These are phyloP conservation scores for Borostomias antarcticus DNA, from an alignment of 2,797 vertebrate genomes.

Conservation along the genomic window DNA sequence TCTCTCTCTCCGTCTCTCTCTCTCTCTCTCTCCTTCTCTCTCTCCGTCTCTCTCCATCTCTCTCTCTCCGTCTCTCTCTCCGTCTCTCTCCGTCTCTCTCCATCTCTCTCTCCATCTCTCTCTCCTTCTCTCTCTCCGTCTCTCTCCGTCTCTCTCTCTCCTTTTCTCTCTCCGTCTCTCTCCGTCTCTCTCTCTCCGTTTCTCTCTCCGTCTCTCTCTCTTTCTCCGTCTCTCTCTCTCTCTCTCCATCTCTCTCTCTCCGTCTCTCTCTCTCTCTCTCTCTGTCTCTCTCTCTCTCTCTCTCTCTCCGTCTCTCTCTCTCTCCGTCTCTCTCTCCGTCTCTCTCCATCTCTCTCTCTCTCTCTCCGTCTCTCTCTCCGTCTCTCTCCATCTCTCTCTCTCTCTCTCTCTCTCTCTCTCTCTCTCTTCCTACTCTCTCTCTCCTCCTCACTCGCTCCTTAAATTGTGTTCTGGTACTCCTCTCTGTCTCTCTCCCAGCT, in stretches of 20 bases:
- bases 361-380: background rate
- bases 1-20: too few species aligned
- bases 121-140: too few species aligned
- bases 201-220: slow-evolving; percentile 14
- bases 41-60: too few species aligned
- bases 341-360: background rate
- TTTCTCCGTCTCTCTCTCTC: background rate
- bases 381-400: background rate
- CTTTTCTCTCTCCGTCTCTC: too few species aligned
- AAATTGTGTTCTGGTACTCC: background rate
- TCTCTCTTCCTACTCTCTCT: background rate
- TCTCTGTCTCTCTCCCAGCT: background rate
- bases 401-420: background rate
- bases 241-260: slow-evolving; percentile 1
- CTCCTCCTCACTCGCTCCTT: background rate
- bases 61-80: too few species aligned
- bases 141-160: too few species aligned
- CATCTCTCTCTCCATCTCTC: too few species aligned
- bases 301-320: background rate
- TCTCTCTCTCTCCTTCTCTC: too few species aligned
- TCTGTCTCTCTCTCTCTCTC: background rate
- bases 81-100: too few species aligned
- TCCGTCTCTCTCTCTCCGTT: too few species aligned
- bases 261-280: slow-evolving; percentile 1
- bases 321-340: slow-evolving; percentile 17